Conservation (phyloP, 2,113 vertebrate species). For the Meles meles region DNA sequence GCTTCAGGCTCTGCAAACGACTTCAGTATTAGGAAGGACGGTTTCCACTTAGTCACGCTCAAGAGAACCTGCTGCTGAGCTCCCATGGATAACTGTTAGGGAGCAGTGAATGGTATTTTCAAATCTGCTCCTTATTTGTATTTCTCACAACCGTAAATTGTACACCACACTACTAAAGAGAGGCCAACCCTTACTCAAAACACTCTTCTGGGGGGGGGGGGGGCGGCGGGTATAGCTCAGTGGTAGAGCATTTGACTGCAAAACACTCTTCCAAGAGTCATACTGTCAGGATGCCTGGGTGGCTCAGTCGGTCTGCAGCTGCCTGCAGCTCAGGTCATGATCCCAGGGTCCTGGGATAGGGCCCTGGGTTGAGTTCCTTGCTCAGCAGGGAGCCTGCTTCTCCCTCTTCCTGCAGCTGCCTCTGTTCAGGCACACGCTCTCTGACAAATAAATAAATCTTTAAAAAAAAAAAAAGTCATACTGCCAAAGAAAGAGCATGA, state of each 20-base stretch:
- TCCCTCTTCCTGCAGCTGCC: neutral
- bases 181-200: neutral
- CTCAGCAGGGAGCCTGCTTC: neutral
- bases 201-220: too few species aligned
- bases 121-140: neutral
- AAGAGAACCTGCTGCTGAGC: neutral
- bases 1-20: neutral
- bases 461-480: neutral
- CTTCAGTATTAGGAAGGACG: neutral
- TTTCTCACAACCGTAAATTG: neutral
- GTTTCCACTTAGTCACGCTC: neutral
- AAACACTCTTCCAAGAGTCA: neutral
- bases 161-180: neutral
- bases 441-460: neutral
- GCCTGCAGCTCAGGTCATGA: neutral
- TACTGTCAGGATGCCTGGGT: neutral
- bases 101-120: neutral
- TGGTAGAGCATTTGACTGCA: too few species aligned
- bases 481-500: neutral
- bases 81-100: neutral
- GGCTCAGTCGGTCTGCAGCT: neutral
- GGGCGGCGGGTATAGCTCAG: too few species aligned
- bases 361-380: too few species aligned
- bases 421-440: too few species aligned
- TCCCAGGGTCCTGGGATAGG: neutral